Conservation (phyloP, 2,113 vertebrate genomes). For the Camelus dromedarius region DNA sequence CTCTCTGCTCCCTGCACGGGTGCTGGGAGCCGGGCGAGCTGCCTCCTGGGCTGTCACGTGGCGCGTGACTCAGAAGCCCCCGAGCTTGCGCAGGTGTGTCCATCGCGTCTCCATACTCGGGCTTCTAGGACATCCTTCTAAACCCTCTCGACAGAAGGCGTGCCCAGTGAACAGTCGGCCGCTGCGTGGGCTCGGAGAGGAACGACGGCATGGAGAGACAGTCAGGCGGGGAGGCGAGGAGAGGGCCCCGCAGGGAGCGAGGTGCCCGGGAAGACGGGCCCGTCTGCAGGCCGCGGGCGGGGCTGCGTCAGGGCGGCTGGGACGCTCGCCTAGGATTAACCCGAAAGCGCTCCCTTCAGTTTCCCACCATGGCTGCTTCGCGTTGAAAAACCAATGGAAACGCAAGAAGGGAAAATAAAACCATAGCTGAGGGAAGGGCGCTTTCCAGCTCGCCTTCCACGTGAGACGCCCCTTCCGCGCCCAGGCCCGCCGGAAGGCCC, state of each 20-base stretch:
- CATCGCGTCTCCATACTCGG: accelerated
- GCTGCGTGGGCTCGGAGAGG: accelerated
- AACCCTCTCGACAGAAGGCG: accelerated
- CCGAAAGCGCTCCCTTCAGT: accelerated
- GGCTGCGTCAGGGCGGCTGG: no score
- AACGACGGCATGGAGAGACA: accelerated
- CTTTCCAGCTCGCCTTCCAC: background rate
- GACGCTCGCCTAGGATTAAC: no score
- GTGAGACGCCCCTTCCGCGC: accelerated
- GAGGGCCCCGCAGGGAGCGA: accelerated
- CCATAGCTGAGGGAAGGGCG: accelerated
- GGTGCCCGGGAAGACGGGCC: no score
- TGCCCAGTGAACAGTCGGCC: accelerated
- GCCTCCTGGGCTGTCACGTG: accelerated
- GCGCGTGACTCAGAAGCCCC: background rate
- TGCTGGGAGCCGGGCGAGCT: background rate
- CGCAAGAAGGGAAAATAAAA: background rate
- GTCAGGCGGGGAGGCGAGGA: accelerated
- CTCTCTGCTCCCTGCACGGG: background rate
- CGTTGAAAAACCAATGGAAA: background rate
- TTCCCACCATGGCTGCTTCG: background rate
- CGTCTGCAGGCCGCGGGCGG: accelerated
- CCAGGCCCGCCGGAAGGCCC: accelerated
- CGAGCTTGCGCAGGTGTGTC: background rate
- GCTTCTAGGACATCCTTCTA: background rate